phyloP scores from a whole-genome alignment of 2,888 invertebrate genomes.

The Pachycephus smyrnensis region DNA sequence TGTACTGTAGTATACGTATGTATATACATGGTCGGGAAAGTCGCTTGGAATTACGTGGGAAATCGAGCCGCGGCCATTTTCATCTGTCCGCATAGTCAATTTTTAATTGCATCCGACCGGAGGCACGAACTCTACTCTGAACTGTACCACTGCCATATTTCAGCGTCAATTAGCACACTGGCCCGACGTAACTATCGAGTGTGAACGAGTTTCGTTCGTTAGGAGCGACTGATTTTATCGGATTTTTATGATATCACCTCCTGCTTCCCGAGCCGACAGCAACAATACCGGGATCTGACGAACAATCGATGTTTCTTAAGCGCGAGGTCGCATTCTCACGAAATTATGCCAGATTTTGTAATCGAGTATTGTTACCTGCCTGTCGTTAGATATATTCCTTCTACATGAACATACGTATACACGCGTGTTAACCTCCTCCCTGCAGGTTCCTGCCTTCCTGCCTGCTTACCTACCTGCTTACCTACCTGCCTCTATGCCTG shows the following conservation, averaged over 20 bases:
- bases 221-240: constrained; percentile 52
- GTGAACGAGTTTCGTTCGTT: constrained; percentile 59
- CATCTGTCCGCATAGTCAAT: too few relatives aligned
- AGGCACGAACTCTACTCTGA: too few relatives aligned
- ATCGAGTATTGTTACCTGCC: constrained; percentile 40
- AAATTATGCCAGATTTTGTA: constrained; percentile 54
- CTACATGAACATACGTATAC: neutral
- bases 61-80: too few relatives aligned
- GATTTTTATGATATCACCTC: constrained; percentile 37
- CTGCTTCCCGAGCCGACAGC: neutral
- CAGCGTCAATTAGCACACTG: constrained; percentile 47
- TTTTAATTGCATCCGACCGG: too few relatives aligned
- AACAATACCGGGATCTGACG: neutral
- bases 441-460: neutral
- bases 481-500: too few relatives aligned
- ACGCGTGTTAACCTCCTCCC: neutral
- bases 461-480: too few relatives aligned
- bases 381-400: too few relatives aligned
- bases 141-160: constrained; percentile 30
- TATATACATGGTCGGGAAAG: too few relatives aligned
- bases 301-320: constrained; percentile 51
- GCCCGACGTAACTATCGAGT: constrained; percentile 29
- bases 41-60: too few relatives aligned
- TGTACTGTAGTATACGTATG: too few relatives aligned
- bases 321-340: constrained; percentile 49